Conservation (phyloP, 37 sponge, comb jelly and placozoan genomes). For the Tethya wilhelma region DNA sequence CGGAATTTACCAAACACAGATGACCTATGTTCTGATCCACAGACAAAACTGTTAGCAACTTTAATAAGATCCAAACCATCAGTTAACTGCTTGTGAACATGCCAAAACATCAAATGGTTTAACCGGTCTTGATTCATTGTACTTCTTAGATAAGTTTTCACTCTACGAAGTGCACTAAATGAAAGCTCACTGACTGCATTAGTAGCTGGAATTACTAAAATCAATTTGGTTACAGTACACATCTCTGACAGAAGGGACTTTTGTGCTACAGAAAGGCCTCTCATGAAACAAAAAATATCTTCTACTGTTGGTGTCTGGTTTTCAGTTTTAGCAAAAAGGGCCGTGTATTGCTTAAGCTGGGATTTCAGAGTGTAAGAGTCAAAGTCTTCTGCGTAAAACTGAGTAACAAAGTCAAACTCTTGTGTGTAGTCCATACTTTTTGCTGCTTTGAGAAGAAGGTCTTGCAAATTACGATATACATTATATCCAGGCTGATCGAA, state of each 20-base stretch:
- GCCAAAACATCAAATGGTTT: slow-evolving; percentile 47
- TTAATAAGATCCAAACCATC: slow-evolving; percentile 36
- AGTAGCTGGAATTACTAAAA: slow-evolving; percentile 69
- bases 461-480: slow-evolving; percentile 49
- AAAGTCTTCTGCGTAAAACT: slow-evolving; percentile 48
- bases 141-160: slow-evolving; percentile 64
- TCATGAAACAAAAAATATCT: not conserved
- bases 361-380: slow-evolving; percentile 5
- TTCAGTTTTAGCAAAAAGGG: not conserved
- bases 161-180: slow-evolving; percentile 54
- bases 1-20: no score
- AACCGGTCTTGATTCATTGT: slow-evolving; percentile 64
- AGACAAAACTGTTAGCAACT: no score
- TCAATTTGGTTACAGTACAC: slow-evolving; percentile 15
- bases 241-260: slow-evolving; percentile 12
- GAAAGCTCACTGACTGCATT: slow-evolving; percentile 76
- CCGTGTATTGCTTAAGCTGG: not conserved
- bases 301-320: not conserved
- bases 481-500: slow-evolving; percentile 58
- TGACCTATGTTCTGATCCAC: no score
- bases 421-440: no score
- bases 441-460: no score
- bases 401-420: slow-evolving; percentile 30
- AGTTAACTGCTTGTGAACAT: slow-evolving; percentile 41
- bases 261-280: not conserved